Evolutionary conservation across 2,888 invertebrate genomes (phyloP).

Genomic region (Allophyes oxyacanthae): DNA sequence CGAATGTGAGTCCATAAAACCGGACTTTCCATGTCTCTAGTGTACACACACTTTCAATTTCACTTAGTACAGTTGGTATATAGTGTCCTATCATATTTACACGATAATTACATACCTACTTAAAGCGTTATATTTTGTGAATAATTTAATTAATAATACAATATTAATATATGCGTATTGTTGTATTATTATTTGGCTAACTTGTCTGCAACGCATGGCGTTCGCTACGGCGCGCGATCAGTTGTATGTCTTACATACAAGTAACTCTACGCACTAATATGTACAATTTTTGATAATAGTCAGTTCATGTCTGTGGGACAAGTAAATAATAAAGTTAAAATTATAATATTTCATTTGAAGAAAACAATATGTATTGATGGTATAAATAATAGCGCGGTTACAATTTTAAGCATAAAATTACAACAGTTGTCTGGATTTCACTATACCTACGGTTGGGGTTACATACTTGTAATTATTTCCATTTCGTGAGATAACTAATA

Average conservation of each 20-base stretch:
- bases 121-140: constrained; percentile 67
- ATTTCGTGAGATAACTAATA: too few species aligned
- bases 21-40: too few species aligned
- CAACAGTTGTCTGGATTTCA: neutral
- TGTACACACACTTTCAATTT: too few species aligned
- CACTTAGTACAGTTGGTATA: neutral
- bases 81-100: constrained; percentile 41
- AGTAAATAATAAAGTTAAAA: neutral
- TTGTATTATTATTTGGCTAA: constrained; percentile 53
- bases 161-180: constrained; percentile 42
- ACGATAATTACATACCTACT: constrained; percentile 54
- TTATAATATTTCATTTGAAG: neutral
- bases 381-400: neutral
- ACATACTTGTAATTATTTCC: too few species aligned
- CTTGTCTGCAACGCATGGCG: constrained; percentile 20
- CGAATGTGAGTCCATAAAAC: too few species aligned
- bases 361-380: too few species aligned
- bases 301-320: constrained; percentile 21
- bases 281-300: constrained; percentile 16
- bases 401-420: neutral
- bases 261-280: constrained; percentile 19
- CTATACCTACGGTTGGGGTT: too few species aligned
- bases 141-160: constrained; percentile 44
- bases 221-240: constrained; percentile 3
- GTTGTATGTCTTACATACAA: constrained; percentile 16